These are phyloP conservation scores for Erannis defoliaria DNA, from an alignment of 2,888 invertebrate species.

Conservation along the genomic window DNA sequence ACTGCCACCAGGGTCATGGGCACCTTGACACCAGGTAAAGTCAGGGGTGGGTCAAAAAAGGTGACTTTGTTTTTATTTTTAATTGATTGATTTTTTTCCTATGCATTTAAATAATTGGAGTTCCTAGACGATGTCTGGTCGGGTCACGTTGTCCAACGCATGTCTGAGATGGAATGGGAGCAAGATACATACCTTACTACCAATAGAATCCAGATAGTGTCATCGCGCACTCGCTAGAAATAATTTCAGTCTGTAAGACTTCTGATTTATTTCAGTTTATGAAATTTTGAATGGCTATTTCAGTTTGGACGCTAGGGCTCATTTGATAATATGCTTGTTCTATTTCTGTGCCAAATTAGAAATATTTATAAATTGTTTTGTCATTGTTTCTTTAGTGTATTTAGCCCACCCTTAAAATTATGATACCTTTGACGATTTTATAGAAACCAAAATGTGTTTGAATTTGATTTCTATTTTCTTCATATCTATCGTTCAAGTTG, in stretches of 20 bases:
- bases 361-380: too few relatives aligned
- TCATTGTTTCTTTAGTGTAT: not conserved
- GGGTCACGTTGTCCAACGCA: conserved; percentile 57
- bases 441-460: not conserved
- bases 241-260: conserved; percentile 10
- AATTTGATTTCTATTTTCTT: not conserved
- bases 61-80: too few relatives aligned
- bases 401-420: not conserved
- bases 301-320: not conserved
- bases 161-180: conserved; percentile 47
- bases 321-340: not conserved
- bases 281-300: too few relatives aligned
- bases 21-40: too few relatives aligned
- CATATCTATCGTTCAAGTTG: too few relatives aligned
- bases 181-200: conserved; percentile 20
- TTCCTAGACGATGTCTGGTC: conserved; percentile 38
- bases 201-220: conserved; percentile 8
- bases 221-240: conserved; percentile 14
- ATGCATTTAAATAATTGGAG: conserved; percentile 27
- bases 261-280: too few relatives aligned
- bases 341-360: too few relatives aligned
- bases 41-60: too few relatives aligned
- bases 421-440: not conserved
- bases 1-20: too few relatives aligned
- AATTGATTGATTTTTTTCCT: too few relatives aligned